Conservation (phyloP, 2,888 invertebrate species). For the Ethmia dodecea region DNA sequence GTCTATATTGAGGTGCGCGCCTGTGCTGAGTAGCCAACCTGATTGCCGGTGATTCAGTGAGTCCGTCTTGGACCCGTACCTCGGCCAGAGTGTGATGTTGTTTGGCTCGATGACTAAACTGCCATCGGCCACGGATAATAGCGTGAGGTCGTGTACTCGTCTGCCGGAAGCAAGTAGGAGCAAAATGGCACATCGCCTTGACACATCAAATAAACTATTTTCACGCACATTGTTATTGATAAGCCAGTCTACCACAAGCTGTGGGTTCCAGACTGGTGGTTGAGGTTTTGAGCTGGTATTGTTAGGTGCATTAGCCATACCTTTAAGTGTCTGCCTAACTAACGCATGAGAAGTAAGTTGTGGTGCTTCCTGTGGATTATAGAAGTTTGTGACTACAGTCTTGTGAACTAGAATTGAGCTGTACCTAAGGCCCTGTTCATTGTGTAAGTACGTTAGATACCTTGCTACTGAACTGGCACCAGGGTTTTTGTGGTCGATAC, state of each 20-base stretch:
- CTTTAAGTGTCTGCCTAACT: background rate
- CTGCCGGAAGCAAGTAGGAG: background rate
- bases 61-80: background rate
- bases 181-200: background rate
- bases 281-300: background rate
- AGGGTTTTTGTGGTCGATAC: background rate
- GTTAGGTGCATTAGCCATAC: background rate
- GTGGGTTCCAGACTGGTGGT: background rate
- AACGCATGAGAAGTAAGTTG: background rate
- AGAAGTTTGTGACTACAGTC: background rate
- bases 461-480: background rate
- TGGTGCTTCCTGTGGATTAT: background rate
- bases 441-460: background rate
- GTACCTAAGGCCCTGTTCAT: background rate
- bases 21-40: background rate
- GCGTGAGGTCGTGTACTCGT: background rate
- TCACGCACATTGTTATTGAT: background rate
- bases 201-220: background rate
- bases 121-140: background rate
- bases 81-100: background rate
- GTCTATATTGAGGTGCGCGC: background rate
- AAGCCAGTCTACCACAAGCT: background rate
- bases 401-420: background rate
- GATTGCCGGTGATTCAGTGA: background rate
- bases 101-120: too few relatives aligned